Evolutionary conservation across 2,113 vertebrate species (phyloP).

Genomic region (Misgurnus mizolepis): DNA sequence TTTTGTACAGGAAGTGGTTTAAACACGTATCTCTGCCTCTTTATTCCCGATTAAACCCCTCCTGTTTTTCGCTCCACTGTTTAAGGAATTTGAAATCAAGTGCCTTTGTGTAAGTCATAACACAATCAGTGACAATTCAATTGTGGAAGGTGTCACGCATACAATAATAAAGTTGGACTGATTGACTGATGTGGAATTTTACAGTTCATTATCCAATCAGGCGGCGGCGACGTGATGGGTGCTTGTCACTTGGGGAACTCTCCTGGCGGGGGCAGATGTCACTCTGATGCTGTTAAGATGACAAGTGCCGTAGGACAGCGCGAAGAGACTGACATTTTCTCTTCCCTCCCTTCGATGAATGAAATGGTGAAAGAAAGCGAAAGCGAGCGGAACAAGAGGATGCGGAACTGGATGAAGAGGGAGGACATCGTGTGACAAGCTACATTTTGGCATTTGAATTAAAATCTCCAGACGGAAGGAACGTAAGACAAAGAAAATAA

Average conservation of each 20-base stretch:
- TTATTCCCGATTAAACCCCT: constrained; percentile 32
- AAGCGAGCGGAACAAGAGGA: constrained; percentile 54
- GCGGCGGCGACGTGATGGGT: constrained; percentile 48
- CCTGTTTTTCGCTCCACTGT: constrained; percentile 34
- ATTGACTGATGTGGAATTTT: constrained; percentile 59
- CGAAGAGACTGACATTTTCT: constrained; percentile 61
- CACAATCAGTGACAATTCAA: constrained; percentile 60
- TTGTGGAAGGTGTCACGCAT: constrained; percentile 58
- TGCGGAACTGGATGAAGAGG: constrained; percentile 51
- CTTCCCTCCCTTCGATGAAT: constrained; percentile 61
- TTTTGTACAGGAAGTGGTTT: constrained; percentile 12
- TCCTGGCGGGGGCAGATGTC: constrained; percentile 62
- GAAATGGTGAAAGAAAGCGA: constrained; percentile 55
- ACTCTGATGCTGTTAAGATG: constrained; percentile 60
- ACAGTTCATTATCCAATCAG: constrained; percentile 58
- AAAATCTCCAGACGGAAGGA: constrained; percentile 54
- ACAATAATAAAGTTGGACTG: constrained; percentile 59
- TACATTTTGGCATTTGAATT: constrained; percentile 64
- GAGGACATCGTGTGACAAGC: constrained; percentile 53
- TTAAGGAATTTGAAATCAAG: constrained; percentile 55
- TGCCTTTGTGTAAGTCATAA: constrained; percentile 58
- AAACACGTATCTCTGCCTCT: constrained; percentile 30
- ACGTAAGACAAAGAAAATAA: constrained; percentile 58
- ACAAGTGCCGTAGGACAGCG: constrained; percentile 60
- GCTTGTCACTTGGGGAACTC: constrained; percentile 56